A percentile compares a stretch with the other conserved stretches of the same genome.
These are phyloP conservation scores for Hirundichthys speculiger DNA, from an alignment of 2,113 vertebrate species.

Conservation along the genomic window DNA sequence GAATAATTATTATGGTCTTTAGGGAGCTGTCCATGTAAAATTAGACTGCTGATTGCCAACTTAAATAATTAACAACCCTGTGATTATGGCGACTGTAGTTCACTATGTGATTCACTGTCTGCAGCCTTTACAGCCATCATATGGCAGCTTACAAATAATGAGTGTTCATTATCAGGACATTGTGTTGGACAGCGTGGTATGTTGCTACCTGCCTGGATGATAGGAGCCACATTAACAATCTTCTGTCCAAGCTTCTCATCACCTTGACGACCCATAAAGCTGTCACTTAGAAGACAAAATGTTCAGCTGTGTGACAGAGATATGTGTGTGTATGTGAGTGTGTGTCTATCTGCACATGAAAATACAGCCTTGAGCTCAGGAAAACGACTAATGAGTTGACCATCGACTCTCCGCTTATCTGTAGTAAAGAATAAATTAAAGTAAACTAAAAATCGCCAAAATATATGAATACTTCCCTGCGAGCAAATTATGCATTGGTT, in stretches of 20 bases:
- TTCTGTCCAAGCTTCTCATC: slow-evolving; percentile 56
- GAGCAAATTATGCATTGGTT: neutral
- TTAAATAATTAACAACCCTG: slow-evolving; percentile 68
- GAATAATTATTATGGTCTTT: slow-evolving; percentile 63
- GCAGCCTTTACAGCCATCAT: slow-evolving; percentile 51
- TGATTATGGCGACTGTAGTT: slow-evolving; percentile 55
- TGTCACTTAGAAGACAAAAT: slow-evolving; percentile 64
- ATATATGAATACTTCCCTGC: slow-evolving; percentile 3
- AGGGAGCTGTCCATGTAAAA: slow-evolving; percentile 66
- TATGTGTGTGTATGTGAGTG: slow-evolving; percentile 27
- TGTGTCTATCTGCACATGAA: neutral
- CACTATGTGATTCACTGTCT: slow-evolving; percentile 32
- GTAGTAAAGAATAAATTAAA: slow-evolving; percentile 23
- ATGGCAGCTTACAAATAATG: slow-evolving; percentile 52
- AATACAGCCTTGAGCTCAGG: slow-evolving; percentile 51
- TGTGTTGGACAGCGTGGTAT: slow-evolving; percentile 50
- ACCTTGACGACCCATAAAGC: slow-evolving; percentile 70
- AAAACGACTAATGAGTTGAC: slow-evolving; percentile 42
- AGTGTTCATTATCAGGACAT: slow-evolving; percentile 42
- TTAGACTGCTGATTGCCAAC: slow-evolving; percentile 62
- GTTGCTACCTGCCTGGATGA: slow-evolving; percentile 57
- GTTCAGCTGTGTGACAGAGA: slow-evolving; percentile 54
- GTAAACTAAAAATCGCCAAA: slow-evolving; percentile 14
- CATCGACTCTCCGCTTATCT: slow-evolving; percentile 4
- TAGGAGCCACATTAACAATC: slow-evolving; percentile 35